phyloP scores from a whole-genome alignment of 2,888 invertebrate species.

The Archips crataeganus region DNA sequence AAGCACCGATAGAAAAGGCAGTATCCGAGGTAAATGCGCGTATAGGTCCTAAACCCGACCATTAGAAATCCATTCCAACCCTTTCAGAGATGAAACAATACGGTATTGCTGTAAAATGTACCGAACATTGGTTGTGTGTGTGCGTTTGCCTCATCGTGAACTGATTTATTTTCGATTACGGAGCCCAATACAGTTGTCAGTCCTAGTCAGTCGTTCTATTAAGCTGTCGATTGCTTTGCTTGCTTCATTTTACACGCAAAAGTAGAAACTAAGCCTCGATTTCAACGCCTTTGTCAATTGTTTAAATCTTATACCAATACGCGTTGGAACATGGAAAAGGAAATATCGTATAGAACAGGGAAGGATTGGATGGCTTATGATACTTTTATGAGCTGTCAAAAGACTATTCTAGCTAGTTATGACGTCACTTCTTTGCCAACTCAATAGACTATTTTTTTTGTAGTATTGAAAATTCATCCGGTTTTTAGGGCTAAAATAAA shows the following conservation, averaged over 20 bases:
- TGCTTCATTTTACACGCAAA: not conserved
- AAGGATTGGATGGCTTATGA: no score
- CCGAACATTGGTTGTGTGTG: not conserved
- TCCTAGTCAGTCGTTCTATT: conserved; percentile 12
- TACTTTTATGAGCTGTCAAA: no score
- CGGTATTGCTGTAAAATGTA: conserved; percentile 6
- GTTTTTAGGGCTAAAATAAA: no score
- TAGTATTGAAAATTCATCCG: no score
- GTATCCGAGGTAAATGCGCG: conserved; percentile 1
- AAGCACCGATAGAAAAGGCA: conserved; percentile 5
- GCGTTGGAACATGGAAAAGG: no score
- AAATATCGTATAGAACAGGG: no score
- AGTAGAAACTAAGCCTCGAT: not conserved
- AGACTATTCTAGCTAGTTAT: no score
- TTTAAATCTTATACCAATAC: no score
- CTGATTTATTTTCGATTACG: conserved; percentile 32
- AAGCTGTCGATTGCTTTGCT: conserved; percentile 9
- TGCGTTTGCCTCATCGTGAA: not conserved
- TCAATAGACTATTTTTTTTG: no score
- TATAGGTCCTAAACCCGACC: conserved; percentile 10
- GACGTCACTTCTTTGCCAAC: no score
- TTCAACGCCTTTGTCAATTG: not conserved
- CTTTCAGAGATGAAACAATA: conserved; percentile 14
- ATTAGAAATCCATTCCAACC: conserved; percentile 17
- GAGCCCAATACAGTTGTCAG: conserved; percentile 18